Conservation (phyloP, 1,140 invertebrate genomes). For the Camponotus pennsylvanicus region DNA sequence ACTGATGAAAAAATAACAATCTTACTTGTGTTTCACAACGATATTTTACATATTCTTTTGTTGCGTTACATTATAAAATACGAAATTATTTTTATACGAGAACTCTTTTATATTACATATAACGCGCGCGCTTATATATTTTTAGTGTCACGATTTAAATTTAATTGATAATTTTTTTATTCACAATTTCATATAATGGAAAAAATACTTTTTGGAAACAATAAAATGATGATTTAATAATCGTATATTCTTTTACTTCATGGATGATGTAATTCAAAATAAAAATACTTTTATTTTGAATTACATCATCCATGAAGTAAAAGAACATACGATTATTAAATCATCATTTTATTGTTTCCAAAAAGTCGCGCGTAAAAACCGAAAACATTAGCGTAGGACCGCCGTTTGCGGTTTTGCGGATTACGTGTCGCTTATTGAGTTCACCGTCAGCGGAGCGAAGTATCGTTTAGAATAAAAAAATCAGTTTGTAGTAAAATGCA, state of each 20-base stretch:
- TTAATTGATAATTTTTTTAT: not conserved
- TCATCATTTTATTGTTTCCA: not conserved
- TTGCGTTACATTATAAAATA: not conserved
- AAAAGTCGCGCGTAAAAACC: slow-evolving; percentile 25
- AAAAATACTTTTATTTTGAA: not conserved
- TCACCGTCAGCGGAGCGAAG: slow-evolving; percentile 37
- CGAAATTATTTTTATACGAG: not conserved
- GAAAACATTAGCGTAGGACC: slow-evolving; percentile 18
- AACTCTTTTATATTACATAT: not conserved
- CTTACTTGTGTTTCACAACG: slow-evolving; percentile 33
- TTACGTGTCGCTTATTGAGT: slow-evolving; percentile 44
- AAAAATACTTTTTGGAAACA: not conserved
- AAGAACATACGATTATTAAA: slow-evolving; percentile 26
- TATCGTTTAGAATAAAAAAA: slow-evolving; percentile 55
- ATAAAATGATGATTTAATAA: too few relatives aligned
- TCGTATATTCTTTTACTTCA: too few relatives aligned
- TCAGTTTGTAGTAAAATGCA: slow-evolving; percentile 54
- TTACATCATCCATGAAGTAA: not conserved
- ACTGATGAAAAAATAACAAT: slow-evolving; percentile 68
- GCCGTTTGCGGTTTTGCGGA: slow-evolving; percentile 32
- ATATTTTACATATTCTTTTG: not conserved
- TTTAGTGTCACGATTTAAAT: not conserved
- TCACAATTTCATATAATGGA: not conserved
- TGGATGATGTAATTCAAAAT: too few relatives aligned
- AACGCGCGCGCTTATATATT: not conserved